Conservation (phyloP, 1,140 invertebrate species). For the Melanaphis sacchari region DNA sequence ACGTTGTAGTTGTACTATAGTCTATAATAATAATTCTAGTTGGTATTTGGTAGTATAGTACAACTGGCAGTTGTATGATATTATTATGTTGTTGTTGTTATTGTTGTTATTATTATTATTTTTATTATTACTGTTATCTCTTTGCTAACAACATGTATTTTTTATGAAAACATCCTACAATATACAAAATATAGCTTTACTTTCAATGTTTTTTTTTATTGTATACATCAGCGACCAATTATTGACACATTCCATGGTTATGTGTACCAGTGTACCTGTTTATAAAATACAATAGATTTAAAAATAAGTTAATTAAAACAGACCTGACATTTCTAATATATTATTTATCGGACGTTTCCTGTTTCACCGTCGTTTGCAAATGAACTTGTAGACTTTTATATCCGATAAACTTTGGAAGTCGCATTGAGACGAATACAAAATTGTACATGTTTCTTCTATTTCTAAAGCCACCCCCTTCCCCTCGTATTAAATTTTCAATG, state of each 20-base stretch:
- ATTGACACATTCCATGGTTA: background rate
- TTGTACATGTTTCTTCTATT: background rate
- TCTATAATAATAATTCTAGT: background rate
- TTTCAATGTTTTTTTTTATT: background rate
- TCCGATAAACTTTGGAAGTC: background rate
- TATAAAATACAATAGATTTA: background rate
- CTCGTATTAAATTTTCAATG: background rate
- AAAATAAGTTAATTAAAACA: slow-evolving; percentile 11
- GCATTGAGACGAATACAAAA: background rate
- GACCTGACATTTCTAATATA: background rate
- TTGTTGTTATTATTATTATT: background rate
- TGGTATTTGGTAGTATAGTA: background rate
- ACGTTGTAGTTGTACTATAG: background rate
- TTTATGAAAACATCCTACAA: background rate
- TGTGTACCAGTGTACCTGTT: background rate
- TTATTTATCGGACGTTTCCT: background rate
- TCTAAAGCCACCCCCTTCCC: background rate
- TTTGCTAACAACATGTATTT: background rate
- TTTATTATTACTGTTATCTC: background rate
- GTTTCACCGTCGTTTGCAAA: background rate
- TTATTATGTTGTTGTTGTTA: background rate
- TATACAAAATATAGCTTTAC: background rate
- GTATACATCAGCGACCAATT: background rate
- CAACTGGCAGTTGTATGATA: background rate
- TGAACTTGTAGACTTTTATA: background rate